Evolutionary conservation across 1,140 invertebrate species (phyloP), one percentile per base, ranked within the genome.

Genomic region (Acromyrmex charruanus): DNA sequence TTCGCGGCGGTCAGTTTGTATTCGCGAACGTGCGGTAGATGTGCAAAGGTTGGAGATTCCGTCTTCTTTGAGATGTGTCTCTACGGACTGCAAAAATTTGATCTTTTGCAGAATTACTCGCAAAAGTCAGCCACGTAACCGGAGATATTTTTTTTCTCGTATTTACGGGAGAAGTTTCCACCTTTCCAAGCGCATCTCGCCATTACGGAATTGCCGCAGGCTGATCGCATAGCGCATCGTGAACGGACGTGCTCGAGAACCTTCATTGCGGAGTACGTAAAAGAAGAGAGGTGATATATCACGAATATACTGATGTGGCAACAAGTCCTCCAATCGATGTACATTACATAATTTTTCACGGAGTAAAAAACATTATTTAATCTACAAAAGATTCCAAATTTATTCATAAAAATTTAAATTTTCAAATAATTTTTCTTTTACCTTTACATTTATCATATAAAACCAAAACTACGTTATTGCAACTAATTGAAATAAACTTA

Each of bases 281-380:
- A 87, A 91, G 90, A 91, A 91, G 77, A 91, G 90, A 91, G 89
- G 88, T 68, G 90, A 82, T n/a, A 4, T 63, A 61, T 84, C 69
- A 39, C 12, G 21, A 39, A 4, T 68, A 12, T 39, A 68, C 12
- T 18, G 21, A 68, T n/a, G 25, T 16, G 18, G 25, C 79, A 6
- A 59, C 3, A 49, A 82, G 25, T 82, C 9, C 35, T 1, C 14
- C 28, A 74, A 39, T 53, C 44, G 25, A 10, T 69, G 5, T 49
- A 49, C 49, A 44, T 12, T 44, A 10, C 39, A 28, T 44, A 44
- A 44, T 44, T 44, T 44, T 44, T 44, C 39, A 74, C 7, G 0
- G 21, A 2, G 7, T 74, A 59, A 51, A n/a, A 61, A 31, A 31
- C 28, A 31, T 65, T 21, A 12, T 21, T 55, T n/a, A 55, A 55